Percentiles rank a stretch among this genome's conserved stretches.
Conservation (phyloP, 2,888 invertebrate species). For the Stramonita haemastoma region DNA sequence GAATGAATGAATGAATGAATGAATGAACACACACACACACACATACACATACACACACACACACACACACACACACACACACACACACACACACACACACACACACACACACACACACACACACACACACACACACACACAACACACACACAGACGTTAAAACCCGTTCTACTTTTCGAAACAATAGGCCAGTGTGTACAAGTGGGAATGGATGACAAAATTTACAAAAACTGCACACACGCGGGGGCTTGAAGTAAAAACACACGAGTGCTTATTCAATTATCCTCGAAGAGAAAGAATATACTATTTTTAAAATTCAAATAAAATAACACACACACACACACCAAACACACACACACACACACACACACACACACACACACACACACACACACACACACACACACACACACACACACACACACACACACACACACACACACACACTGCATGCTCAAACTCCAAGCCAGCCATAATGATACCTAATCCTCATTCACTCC, state of each 20-base stretch:
- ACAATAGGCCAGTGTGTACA: no score
- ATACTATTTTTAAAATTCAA: no score
- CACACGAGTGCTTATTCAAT: no score
- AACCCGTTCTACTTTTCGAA: no score
- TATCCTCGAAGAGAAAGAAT: no score
- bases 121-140: neutral
- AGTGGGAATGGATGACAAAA: no score
- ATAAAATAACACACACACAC: no score
- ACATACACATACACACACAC: neutral
- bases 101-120: neutral
- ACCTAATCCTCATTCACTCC: no score
- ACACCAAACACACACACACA: neutral
- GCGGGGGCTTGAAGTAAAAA: no score
- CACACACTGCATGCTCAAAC: neutral
- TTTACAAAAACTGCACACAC: no score
- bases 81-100: conserved; percentile 16
- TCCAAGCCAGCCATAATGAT: no score
- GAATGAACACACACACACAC: neutral
- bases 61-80: neutral
- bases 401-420: conserved; percentile 5
- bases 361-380: neutral
- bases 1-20: no score
- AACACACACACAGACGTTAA: neutral
- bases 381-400: conserved; percentile 13
- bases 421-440: neutral